Percentiles rank a stretch among this genome's conserved stretches.
Evolutionary conservation across 2,113 vertebrate species (phyloP).

Genomic region (Podilymbus podiceps): DNA sequence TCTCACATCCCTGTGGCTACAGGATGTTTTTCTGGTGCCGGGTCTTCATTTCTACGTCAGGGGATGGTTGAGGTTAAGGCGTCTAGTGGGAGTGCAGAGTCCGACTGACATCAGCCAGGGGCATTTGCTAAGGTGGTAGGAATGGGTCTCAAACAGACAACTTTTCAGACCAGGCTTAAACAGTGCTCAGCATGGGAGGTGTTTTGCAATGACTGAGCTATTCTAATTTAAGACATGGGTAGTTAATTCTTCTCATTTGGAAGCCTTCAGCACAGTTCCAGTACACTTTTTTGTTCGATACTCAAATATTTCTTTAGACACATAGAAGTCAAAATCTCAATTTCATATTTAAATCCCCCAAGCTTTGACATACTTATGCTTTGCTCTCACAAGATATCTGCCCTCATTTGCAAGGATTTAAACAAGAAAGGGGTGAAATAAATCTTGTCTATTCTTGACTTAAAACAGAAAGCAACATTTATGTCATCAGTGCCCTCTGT

Average conservation of each 20-base stretch:
- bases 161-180: neutral
- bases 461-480: neutral
- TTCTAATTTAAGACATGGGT: neutral
- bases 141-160: neutral
- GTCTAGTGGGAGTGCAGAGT: neutral
- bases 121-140: neutral
- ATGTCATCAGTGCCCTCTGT: accelerated
- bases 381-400: neutral
- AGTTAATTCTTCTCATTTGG: neutral
- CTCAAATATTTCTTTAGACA: neutral
- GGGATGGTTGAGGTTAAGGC: neutral
- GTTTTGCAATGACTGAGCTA: neutral
- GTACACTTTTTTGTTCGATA: constrained; percentile 22
- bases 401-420: neutral
- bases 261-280: neutral
- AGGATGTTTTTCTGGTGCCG: neutral
- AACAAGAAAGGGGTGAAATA: neutral
- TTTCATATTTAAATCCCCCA: constrained; percentile 33
- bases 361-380: neutral
- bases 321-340: neutral
- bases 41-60: neutral
- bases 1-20: neutral
- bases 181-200: neutral
- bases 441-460: neutral
- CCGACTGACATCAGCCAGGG: neutral